These are phyloP conservation scores for Adelges cooleyi DNA, from an alignment of 1,140 invertebrate genomes.

Conservation along the genomic window DNA sequence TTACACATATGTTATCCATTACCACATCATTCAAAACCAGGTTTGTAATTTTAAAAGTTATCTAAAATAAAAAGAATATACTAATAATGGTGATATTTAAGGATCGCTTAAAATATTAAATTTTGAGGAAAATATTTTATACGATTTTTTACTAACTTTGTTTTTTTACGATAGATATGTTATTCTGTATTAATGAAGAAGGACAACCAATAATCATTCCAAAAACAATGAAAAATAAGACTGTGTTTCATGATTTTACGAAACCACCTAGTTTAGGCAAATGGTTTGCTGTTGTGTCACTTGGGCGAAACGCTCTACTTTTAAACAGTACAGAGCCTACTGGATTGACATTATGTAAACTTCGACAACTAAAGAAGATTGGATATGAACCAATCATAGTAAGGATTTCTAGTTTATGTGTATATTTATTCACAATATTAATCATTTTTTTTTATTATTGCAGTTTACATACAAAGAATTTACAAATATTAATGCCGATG, in stretches of 20 bases:
- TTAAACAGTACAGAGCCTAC: neutral
- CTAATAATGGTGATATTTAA: too few species aligned
- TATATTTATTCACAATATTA: too few species aligned
- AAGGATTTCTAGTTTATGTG: neutral
- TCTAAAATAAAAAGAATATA: too few species aligned
- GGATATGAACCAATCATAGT: slow-evolving; percentile 13
- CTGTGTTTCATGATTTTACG: neutral
- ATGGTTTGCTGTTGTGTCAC: neutral
- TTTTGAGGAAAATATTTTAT: too few species aligned
- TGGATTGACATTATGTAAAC: neutral
- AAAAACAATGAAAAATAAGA: neutral
- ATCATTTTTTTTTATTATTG: too few species aligned
- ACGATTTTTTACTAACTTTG: too few species aligned
- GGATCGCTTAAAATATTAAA: too few species aligned
- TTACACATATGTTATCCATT: slow-evolving; percentile 13
- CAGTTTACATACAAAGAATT: too few species aligned
- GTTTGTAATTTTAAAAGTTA: neutral
- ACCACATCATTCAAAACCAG: slow-evolving; percentile 4
- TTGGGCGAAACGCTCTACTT: slow-evolving; percentile 2
- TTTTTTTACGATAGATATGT: slow-evolving; percentile 10
- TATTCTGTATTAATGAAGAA: neutral
- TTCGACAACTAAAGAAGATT: neutral
- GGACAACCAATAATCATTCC: slow-evolving; percentile 1
- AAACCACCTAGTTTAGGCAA: neutral
- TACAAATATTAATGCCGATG: too few species aligned